phyloP scores from a whole-genome alignment of 2,113 vertebrate species.

The Rallus limicola region DNA sequence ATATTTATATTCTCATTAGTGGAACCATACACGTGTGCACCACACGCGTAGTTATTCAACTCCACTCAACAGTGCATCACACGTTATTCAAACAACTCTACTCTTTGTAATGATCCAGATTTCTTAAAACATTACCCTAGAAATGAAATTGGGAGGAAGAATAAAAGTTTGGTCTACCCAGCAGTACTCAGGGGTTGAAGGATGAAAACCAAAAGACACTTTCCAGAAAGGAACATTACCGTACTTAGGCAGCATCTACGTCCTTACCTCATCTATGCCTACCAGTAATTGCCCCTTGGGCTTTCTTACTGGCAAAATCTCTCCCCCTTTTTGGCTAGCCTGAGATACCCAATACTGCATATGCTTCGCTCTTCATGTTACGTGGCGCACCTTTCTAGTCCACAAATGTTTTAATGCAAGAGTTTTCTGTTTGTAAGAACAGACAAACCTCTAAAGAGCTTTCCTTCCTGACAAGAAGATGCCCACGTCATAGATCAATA shows the following conservation, averaged over 20 bases:
- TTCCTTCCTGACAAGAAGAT: neutral
- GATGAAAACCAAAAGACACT: neutral
- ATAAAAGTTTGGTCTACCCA: neutral
- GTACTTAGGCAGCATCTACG: neutral
- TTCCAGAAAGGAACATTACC: neutral
- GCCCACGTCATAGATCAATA: neutral
- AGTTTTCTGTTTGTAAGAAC: neutral
- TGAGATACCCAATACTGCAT: neutral
- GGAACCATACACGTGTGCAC: neutral
- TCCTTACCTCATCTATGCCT: neutral
- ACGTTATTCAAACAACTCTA: neutral
- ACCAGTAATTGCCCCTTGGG: neutral
- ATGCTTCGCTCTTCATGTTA: neutral
- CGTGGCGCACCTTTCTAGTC: neutral
- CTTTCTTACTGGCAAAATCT: neutral
- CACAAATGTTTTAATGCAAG: neutral
- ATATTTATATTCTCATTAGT: neutral
- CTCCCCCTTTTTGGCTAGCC: neutral
- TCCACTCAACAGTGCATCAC: neutral
- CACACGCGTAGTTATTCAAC: neutral
- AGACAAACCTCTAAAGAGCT: neutral
- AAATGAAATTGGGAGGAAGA: neutral
- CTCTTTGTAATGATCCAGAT: no score
- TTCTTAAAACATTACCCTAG: neutral
- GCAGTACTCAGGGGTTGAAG: neutral